A percentile compares a stretch with the other conserved stretches of the same genome.
Evolutionary conservation across 2,113 vertebrate species (phyloP).

Genomic region (Addax nasomaculatus): DNA sequence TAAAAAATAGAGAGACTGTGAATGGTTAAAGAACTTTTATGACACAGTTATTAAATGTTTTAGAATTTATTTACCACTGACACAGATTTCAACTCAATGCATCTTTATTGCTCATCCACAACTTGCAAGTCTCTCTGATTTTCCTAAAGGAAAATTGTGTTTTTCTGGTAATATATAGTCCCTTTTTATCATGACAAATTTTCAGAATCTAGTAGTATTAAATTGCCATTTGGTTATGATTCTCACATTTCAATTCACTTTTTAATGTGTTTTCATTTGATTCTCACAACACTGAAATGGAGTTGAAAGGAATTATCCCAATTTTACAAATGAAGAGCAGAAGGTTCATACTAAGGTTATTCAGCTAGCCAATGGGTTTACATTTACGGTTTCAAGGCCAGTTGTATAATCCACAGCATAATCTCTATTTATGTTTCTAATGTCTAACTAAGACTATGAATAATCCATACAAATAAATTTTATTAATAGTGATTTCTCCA

Average conservation of each 20-base stretch:
- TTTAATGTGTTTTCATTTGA: conserved; percentile 62
- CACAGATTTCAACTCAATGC: neutral
- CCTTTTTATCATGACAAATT: conserved; percentile 41
- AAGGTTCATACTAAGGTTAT: conserved; percentile 43
- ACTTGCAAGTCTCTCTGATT: neutral
- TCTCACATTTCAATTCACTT: conserved; percentile 55
- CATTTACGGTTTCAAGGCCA: conserved; percentile 2
- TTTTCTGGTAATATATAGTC: neutral
- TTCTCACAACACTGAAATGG: conserved; percentile 35
- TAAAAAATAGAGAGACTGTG: neutral
- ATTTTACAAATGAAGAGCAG: conserved; percentile 35
- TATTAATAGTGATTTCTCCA: conserved; percentile 49
- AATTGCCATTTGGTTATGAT: conserved; percentile 59
- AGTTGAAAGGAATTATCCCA: conserved; percentile 45
- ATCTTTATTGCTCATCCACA: neutral
- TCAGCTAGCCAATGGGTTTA: neutral
- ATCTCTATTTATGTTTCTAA: neutral
- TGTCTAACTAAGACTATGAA: conserved; percentile 52
- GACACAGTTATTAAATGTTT: neutral
- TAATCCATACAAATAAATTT: conserved; percentile 54
- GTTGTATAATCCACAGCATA: neutral
- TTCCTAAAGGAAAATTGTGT: conserved; percentile 27
- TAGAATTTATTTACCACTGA: neutral
- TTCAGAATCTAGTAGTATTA: conserved; percentile 45
- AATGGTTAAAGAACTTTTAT: neutral